A percentile compares a stretch with the other conserved stretches of the same genome.
Evolutionary conservation across 2,888 invertebrate species (phyloP).

Genomic region (Acrocera orbiculus): DNA sequence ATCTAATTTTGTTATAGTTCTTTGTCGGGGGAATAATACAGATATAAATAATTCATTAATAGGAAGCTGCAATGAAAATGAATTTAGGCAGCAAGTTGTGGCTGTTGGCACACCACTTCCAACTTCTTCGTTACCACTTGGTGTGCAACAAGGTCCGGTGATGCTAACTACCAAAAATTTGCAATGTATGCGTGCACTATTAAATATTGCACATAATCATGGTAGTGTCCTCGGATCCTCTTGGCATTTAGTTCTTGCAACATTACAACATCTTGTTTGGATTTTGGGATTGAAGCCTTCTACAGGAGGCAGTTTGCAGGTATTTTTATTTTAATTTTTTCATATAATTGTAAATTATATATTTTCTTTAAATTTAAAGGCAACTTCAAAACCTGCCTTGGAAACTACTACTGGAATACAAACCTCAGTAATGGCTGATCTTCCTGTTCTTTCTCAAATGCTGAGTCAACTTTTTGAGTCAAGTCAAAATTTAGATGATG

Average conservation of each 20-base stretch:
- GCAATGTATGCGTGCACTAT: conserved; percentile 84
- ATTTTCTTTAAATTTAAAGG: conserved; percentile 28
- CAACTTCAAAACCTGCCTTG: conserved; percentile 51
- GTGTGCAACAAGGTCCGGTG: conserved; percentile 44
- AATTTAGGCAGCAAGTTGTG: conserved; percentile 81
- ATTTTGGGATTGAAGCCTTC: conserved; percentile 90
- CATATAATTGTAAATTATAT: neutral
- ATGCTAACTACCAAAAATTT: conserved; percentile 97
- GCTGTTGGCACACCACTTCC: conserved; percentile 93
- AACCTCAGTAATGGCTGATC: conserved; percentile 89
- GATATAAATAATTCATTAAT: conserved; percentile 37
- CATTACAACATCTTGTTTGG: conserved; percentile 84
- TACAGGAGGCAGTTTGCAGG: conserved; percentile 75
- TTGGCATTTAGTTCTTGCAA: conserved; percentile 91
- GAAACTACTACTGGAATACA: conserved; percentile 80
- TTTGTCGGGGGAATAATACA: conserved; percentile 33
- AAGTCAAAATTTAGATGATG: conserved; percentile 83
- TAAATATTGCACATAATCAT: conserved; percentile 79
- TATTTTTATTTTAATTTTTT: conserved; percentile 6
- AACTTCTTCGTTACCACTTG: conserved; percentile 58
- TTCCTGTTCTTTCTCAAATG: conserved; percentile 81
- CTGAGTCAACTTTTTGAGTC: conserved; percentile 86
- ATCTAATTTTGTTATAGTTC: conserved; percentile 22
- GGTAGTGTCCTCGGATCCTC: conserved; percentile 82
- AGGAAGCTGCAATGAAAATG: conserved; percentile 40